Evolutionary conservation across 64 coral and sea anemone genomes (phyloP), one percentile per base, ranked within the genome.

Genomic region (Acropora tenuis): DNA sequence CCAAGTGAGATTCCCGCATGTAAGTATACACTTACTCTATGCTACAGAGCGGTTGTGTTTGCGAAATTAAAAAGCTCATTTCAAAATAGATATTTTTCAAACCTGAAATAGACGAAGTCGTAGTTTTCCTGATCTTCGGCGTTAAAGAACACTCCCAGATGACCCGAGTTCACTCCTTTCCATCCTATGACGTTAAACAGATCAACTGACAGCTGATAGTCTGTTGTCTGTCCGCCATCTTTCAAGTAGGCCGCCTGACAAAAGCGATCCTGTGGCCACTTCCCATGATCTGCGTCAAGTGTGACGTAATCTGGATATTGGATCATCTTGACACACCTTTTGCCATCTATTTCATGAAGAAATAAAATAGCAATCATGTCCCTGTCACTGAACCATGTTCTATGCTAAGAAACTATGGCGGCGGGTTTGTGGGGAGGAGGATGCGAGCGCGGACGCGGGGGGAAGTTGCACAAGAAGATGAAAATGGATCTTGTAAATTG

Each of bases 61-160:
- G 30, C 30, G 30, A 30, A 30, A 30, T 30, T 30, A 30, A 30
- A 30, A 30, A 30, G 30, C 30, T 30, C 30, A 30, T 30, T 30
- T 30, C 30, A 30, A 30, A 30, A 30, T 30, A 30, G 30, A 30
- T 30, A 30, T 69, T 42, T 73, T 20, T 18, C 43, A 69, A 84
- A 84, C 81, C 81, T 84, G 81, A 84, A 84, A 44, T 84, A 69
- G 44, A 84, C 63, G 16, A 84, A 84, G 15, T 84, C 81, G 20
- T 84, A 84, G 81, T 84, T 84, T 43, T 84, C 81, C 41, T 84
- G 60, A 84, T 84, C 81, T 69, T 84, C 81, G 2, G 61, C 44
- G 44, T 84, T 84, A 20, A 84, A 69, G 16, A 84, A 84, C 16
- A 84, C 15, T 7, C 81, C 81, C 17, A 3, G 61, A 9, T 84